Base-by-base conservation (phyloP, 2,797 vertebrate species). In the Gambelia wislizenii region DNA sequence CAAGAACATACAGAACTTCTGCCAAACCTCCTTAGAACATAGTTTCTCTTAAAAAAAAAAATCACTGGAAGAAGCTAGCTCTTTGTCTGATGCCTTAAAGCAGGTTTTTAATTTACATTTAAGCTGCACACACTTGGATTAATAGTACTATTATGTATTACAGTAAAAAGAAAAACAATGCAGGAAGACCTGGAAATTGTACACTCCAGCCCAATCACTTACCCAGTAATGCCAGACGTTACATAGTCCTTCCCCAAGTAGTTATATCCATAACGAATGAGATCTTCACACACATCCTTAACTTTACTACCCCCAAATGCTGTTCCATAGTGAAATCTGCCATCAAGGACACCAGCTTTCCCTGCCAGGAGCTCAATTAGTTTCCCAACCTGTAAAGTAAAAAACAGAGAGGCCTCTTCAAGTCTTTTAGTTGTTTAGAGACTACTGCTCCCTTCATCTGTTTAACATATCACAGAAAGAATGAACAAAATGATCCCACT, bases 221-320 rank as follows among this genome's bases (percentile, higher is more conserved):
- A 99, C 99, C 99, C 99, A 0, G 99, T 99, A 96, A 99, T 99
- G 93, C 99, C 99, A 56, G 99, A 99, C 59, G 99, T 99, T 92
- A 99, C 99, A 0, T 98, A 99, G 96, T 99, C 99, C 94, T 99
- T 99, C 92, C 99, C 99, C 93, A 99, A 97, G 96, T 99, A 99
- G 97, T 98, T 99, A 96, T 99, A 99, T 72, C 99, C 99, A 4
- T 99, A 98, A 90, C 97, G 98, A 92, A 99, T 98, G 1, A 99
- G 98, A 95, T 99, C 99, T 95, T 99, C 99, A 77, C 99, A 99
- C 86, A 99, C 99, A 9, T 99, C 99, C 94, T 99, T 99, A 93
- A 99, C 99, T 95, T 99, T 99, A 95, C 99, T 99, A 91, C 99
- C 99, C 8, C 99, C 99, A 16, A 99, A 99, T 6, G 99, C 99